phyloP scores from a whole-genome alignment of 2,113 vertebrate species.

The Condylura cristata region DNA sequence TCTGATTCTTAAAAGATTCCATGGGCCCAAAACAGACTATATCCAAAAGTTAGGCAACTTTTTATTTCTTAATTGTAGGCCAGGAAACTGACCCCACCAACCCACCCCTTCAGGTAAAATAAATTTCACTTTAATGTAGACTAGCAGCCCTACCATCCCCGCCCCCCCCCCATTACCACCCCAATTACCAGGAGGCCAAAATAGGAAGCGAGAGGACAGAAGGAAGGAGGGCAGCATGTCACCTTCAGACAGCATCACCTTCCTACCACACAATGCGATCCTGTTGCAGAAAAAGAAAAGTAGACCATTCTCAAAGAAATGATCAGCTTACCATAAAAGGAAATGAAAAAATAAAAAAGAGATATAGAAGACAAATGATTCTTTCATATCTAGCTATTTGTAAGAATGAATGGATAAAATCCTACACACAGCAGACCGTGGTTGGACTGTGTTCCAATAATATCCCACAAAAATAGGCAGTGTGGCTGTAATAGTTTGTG shows the following conservation, averaged over 20 bases:
- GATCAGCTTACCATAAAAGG: neutral
- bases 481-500: neutral
- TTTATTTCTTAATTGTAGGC: neutral
- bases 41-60: neutral
- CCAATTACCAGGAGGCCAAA: constrained; percentile 71
- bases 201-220: constrained; percentile 59
- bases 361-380: neutral
- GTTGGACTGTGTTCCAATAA: neutral
- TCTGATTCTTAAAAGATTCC: neutral
- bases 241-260: constrained; percentile 62
- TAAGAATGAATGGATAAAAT: neutral
- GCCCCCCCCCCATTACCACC: neutral
- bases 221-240: constrained; percentile 50
- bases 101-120: constrained; percentile 1
- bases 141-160: neutral
- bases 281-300: constrained; percentile 69
- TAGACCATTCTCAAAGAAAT: constrained; percentile 54
- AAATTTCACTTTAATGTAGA: constrained; percentile 27
- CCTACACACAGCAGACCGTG: neutral
- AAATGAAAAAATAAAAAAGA: constrained; percentile 28
- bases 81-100: neutral
- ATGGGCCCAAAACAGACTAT: constrained; percentile 37
- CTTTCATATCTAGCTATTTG: neutral
- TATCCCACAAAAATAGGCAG: neutral
- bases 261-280: constrained; percentile 45